phyloP scores from a whole-genome alignment of 2,113 vertebrate species.

The Dermatemys mawii region DNA sequence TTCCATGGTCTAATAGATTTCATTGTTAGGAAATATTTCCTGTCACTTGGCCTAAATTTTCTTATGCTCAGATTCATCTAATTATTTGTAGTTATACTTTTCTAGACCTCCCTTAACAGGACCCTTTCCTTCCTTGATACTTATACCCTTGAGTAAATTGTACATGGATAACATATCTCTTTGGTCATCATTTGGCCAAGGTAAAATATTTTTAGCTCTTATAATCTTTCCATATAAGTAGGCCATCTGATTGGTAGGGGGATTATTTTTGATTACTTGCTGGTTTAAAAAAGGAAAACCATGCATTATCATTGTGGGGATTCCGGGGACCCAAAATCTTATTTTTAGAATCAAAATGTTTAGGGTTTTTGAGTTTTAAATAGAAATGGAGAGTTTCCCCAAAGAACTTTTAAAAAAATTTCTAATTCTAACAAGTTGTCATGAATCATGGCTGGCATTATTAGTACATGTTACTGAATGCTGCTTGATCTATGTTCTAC shows the following conservation, averaged over 20 bases:
- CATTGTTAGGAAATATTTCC: conserved; percentile 49
- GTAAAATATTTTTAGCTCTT: conserved; percentile 58
- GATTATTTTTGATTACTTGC: not conserved
- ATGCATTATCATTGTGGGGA: not conserved
- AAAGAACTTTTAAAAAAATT: not conserved
- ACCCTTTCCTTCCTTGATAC: conserved; percentile 41
- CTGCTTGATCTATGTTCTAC: not conserved
- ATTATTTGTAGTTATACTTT: conserved; percentile 41
- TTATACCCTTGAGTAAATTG: conserved; percentile 18
- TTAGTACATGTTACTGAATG: conserved; percentile 29
- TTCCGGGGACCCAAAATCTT: not conserved
- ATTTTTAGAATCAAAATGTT: not conserved
- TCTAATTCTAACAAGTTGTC: not conserved
- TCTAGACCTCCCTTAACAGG: not conserved
- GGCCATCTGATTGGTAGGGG: conserved; percentile 56
- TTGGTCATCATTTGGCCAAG: conserved; percentile 39
- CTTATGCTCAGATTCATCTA: conserved; percentile 54
- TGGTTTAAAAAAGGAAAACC: conserved; percentile 28
- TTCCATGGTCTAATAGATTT: conserved; percentile 50
- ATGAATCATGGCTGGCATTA: not conserved
- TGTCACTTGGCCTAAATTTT: conserved; percentile 51
- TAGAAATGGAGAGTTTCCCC: conserved; percentile 8
- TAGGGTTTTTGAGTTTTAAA: conserved; percentile 7
- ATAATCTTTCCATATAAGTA: conserved; percentile 49
- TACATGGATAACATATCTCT: conserved; percentile 39